Evolutionary conservation across 2,797 vertebrate species (phyloP).

Genomic region (Odontamblyopus lacepedii): DNA sequence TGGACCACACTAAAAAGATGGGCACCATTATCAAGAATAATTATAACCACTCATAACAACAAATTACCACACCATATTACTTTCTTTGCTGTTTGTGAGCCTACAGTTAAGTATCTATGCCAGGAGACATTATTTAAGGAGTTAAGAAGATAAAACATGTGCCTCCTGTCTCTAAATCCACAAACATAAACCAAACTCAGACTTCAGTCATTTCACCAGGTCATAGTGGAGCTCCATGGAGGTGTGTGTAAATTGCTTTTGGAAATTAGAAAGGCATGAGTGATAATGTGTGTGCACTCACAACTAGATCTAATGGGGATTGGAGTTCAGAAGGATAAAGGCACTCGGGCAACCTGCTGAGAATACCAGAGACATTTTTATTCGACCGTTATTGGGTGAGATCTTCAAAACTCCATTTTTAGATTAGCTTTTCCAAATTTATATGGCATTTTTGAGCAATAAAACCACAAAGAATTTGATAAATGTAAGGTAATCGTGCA

Average conservation of each 20-base stretch:
- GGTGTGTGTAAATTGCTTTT: constrained; percentile 18
- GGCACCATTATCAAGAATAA: too few species aligned
- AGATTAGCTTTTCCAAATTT: too few species aligned
- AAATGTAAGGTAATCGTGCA: too few species aligned
- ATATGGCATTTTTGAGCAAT: too few species aligned
- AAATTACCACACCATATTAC: too few species aligned
- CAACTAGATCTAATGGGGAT: constrained; percentile 26
- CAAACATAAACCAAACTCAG: constrained; percentile 17
- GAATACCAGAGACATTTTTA: too few species aligned
- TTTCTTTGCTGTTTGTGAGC: not conserved
- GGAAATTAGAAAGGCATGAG: constrained; percentile 1
- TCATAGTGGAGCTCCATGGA: constrained; percentile 5
- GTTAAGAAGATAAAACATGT: not conserved
- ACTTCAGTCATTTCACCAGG: constrained; percentile 16
- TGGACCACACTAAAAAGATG: too few species aligned
- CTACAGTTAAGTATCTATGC: too few species aligned
- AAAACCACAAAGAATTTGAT: too few species aligned
- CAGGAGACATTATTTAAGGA: not conserved
- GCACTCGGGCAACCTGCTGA: not conserved
- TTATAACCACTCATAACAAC: too few species aligned
- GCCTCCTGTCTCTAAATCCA: not conserved
- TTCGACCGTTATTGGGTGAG: too few species aligned
- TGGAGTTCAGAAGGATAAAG: constrained; percentile 17
- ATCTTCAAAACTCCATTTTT: too few species aligned
- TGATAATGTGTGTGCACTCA: constrained; percentile 33